phyloP scores from a whole-genome alignment of 1,140 invertebrate species.

The Mactra quadrangularis region DNA sequence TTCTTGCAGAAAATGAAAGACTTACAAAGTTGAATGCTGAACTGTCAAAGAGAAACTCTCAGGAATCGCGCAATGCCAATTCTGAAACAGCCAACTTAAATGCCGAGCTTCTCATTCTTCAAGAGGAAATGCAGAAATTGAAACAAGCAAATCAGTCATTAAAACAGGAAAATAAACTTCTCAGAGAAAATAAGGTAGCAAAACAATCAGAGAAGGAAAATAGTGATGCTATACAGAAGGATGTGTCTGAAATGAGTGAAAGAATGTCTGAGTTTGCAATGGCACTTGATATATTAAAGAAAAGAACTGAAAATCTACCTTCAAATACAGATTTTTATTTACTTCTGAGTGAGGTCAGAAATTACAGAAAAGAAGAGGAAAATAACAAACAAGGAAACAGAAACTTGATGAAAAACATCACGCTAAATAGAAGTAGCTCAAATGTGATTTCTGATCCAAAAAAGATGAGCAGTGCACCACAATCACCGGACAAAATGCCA shows the following conservation, averaged over 20 bases:
- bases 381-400: background rate
- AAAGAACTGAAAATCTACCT: too few relatives aligned
- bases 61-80: background rate
- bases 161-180: background rate
- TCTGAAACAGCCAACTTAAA: too few relatives aligned
- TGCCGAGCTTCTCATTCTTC: background rate
- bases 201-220: background rate
- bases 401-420: background rate
- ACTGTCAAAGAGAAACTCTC: background rate
- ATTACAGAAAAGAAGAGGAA: background rate
- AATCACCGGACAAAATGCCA: background rate
- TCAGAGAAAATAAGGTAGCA: background rate
- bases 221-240: background rate
- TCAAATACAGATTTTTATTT: too few relatives aligned
- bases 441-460: background rate
- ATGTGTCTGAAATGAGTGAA: background rate
- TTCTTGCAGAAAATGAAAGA: too few relatives aligned
- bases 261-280: background rate
- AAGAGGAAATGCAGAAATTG: conserved; percentile 7
- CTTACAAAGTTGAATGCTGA: background rate
- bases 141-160: conserved; percentile 1
- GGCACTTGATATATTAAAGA: background rate
- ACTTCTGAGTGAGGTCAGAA: too few relatives aligned
- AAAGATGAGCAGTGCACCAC: background rate
- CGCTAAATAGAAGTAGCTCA: background rate